A percentile compares a stretch with the other conserved stretches of the same genome.
Conservation (phyloP, 2,113 vertebrate species). For the Hippocampus barbouri region DNA sequence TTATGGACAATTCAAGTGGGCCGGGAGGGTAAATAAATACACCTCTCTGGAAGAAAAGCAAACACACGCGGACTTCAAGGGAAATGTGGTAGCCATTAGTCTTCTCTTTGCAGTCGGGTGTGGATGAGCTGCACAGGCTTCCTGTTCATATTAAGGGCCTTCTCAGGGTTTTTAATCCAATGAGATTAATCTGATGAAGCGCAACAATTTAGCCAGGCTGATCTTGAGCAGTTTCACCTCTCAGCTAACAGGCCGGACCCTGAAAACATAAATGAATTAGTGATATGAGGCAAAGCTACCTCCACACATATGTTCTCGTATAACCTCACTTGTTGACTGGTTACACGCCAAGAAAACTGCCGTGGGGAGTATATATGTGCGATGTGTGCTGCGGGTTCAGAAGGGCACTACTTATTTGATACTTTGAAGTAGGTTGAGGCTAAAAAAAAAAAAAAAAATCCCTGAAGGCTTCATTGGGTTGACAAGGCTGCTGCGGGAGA, state of each 20-base stretch:
- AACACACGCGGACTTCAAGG: slow-evolving; percentile 19
- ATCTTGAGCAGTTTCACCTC: slow-evolving; percentile 32
- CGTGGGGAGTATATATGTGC: not conserved
- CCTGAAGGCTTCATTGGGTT: slow-evolving; percentile 9
- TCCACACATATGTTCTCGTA: slow-evolving; percentile 30
- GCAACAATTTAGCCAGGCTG: slow-evolving; percentile 15
- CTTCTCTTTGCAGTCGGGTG: slow-evolving; percentile 33
- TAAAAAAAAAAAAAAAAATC: not conserved
- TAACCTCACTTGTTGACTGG: slow-evolving; percentile 28
- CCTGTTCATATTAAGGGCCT: slow-evolving; percentile 24
- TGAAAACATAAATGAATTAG: slow-evolving; percentile 32
- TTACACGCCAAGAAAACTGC: not conserved
- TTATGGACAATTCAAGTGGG: slow-evolving; percentile 42
- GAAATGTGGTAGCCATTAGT: slow-evolving; percentile 44
- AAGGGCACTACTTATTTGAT: slow-evolving; percentile 26
- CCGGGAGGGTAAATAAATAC: slow-evolving; percentile 26
- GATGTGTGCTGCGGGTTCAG: slow-evolving; percentile 12
- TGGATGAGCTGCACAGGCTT: slow-evolving; percentile 20
- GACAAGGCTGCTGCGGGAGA: not conserved
- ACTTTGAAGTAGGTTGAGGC: slow-evolving; percentile 13
- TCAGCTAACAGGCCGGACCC: slow-evolving; percentile 7
- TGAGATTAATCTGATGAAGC: slow-evolving; percentile 48
- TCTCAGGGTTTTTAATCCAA: slow-evolving; percentile 54
- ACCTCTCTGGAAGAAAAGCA: slow-evolving; percentile 19
- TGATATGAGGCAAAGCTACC: slow-evolving; percentile 3